Evolutionary conservation across 2,113 vertebrate species (phyloP).

Genomic region (Oryzias melastigma): DNA sequence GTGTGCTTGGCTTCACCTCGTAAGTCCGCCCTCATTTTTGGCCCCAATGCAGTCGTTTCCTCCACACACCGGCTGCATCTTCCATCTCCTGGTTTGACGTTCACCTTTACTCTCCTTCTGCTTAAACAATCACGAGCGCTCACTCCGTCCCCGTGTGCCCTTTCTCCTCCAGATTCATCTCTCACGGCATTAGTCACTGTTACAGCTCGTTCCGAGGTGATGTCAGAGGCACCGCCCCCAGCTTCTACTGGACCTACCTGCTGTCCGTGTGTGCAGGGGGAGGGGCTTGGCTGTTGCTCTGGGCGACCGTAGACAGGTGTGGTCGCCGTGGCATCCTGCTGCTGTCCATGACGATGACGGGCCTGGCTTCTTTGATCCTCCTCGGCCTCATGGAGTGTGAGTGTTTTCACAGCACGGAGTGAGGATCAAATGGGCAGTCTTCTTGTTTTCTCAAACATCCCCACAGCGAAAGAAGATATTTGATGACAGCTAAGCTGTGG

Average conservation of each 20-base stretch:
- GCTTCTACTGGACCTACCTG: constrained; percentile 87
- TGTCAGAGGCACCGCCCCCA: constrained; percentile 76
- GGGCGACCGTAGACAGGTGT: constrained; percentile 82
- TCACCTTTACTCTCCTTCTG: not conserved
- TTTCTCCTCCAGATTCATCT: constrained; percentile 80
- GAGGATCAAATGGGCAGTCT: constrained; percentile 11
- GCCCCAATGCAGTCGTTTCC: not conserved
- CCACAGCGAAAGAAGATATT: constrained; percentile 7
- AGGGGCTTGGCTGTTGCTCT: constrained; percentile 84
- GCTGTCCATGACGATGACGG: constrained; percentile 84
- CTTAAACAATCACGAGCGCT: constrained; percentile 1
- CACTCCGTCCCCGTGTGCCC: constrained; percentile 6
- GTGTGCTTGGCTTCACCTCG: constrained; percentile 90
- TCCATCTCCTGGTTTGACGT: constrained; percentile 9
- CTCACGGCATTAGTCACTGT: constrained; percentile 88
- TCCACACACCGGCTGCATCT: not conserved
- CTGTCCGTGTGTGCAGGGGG: constrained; percentile 84
- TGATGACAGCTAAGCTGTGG: not conserved
- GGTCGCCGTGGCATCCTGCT: constrained; percentile 88
- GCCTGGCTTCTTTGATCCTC: constrained; percentile 85
- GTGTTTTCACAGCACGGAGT: constrained; percentile 33
- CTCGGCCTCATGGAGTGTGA: constrained; percentile 88
- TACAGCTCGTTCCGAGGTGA: constrained; percentile 85
- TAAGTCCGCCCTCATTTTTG: constrained; percentile 65
- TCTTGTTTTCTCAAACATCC: constrained; percentile 7